These are phyloP conservation scores for Leucopternis melanops DNA, from an alignment of 2,113 vertebrate genomes.

Conservation along the genomic window DNA sequence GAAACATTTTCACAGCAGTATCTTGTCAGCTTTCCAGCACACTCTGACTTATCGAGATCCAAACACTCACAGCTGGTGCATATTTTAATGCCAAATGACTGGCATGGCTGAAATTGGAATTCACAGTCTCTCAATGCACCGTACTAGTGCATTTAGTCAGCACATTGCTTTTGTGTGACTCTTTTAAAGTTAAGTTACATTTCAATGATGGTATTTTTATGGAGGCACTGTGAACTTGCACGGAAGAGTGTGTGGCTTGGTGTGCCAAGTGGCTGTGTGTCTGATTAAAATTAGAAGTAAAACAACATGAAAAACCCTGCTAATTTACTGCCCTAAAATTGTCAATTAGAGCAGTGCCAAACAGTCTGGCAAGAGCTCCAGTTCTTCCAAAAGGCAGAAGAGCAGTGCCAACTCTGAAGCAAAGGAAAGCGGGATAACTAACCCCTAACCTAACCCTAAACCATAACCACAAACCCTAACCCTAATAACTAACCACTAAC, in stretches of 20 bases:
- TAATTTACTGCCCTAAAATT: slow-evolving; percentile 61
- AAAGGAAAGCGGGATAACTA: background rate
- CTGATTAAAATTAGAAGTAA: slow-evolving; percentile 64
- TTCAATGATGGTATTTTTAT: slow-evolving; percentile 48
- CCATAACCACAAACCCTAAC: too few relatives aligned
- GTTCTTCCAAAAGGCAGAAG: slow-evolving; percentile 44
- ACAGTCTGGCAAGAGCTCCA: slow-evolving; percentile 48
- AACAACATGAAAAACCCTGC: slow-evolving; percentile 54
- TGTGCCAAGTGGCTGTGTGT: slow-evolving; percentile 23
- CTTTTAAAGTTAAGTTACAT: slow-evolving; percentile 54
- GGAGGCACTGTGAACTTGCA: slow-evolving; percentile 27
- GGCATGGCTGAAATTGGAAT: slow-evolving; percentile 65
- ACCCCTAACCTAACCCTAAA: too few relatives aligned
- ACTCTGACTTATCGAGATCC: slow-evolving; percentile 68
- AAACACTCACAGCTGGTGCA: slow-evolving; percentile 70
- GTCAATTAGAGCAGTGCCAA: slow-evolving; percentile 59
- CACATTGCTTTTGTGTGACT: slow-evolving; percentile 46
- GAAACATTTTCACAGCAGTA: slow-evolving; percentile 64
- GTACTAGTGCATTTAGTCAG: slow-evolving; percentile 30
- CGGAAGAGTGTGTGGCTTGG: background rate
- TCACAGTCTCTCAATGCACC: background rate
- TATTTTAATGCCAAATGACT: slow-evolving; percentile 70
- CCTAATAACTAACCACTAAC: too few relatives aligned
- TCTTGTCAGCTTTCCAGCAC: slow-evolving; percentile 64
- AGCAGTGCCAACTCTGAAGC: slow-evolving; percentile 14